Conservation (phyloP, 2,888 invertebrate genomes). For the Eretmocerus hayati region DNA sequence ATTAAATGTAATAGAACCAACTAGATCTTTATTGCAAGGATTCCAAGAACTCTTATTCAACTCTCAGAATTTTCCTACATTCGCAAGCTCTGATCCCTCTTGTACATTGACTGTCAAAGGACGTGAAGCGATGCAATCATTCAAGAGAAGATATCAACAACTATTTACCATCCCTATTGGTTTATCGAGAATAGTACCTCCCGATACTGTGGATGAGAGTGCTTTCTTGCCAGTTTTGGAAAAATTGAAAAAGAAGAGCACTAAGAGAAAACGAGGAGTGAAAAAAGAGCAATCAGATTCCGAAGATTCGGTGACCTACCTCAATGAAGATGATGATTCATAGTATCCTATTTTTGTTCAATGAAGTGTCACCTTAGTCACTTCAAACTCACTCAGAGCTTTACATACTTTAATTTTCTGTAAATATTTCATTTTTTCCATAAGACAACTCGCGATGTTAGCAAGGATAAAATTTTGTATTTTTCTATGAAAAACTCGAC, state of each 20-base stretch:
- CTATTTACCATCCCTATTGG: conserved; percentile 39
- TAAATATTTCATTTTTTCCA: too few relatives aligned
- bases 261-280: conserved; percentile 8
- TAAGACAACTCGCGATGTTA: too few relatives aligned
- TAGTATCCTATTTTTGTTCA: too few relatives aligned
- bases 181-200: conserved; percentile 29
- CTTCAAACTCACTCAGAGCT: too few relatives aligned
- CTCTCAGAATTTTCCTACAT: conserved; percentile 4
- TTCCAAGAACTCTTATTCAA: conserved; percentile 16
- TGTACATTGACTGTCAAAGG: conserved; percentile 15
- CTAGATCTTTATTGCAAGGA: conserved; percentile 11
- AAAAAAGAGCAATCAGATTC: too few relatives aligned
- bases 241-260: conserved; percentile 13
- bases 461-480: too few relatives aligned
- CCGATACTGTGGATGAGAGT: conserved; percentile 20
- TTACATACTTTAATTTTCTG: too few relatives aligned
- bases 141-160: conserved; percentile 33
- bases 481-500: too few relatives aligned
- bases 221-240: conserved; percentile 17
- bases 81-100: background rate
- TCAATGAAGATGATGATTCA: too few relatives aligned
- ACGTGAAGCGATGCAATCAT: conserved; percentile 24
- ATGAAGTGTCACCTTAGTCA: too few relatives aligned
- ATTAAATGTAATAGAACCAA: conserved; percentile 9
- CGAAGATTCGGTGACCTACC: too few relatives aligned